Conservation (phyloP, 30 jellyfish, hydroid and myxozoan genomes). For the Aurelia sp. region DNA sequence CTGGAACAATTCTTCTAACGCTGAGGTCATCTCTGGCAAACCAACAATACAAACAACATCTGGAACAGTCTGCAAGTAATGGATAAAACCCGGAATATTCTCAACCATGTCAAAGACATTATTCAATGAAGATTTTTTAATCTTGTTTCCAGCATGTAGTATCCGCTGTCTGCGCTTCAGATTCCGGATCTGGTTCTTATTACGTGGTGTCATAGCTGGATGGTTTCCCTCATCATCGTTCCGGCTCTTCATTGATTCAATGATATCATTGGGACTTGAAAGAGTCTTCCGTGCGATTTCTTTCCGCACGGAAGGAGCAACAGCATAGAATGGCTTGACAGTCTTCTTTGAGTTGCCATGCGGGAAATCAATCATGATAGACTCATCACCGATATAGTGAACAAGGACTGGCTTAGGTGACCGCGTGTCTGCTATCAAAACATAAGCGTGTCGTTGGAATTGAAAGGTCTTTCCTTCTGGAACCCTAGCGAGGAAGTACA, state of each 20-base stretch:
- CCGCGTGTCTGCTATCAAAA: slow-evolving; percentile 86
- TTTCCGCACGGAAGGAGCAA: slow-evolving; percentile 93
- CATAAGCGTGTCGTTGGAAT: slow-evolving; percentile 90
- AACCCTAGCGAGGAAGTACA: slow-evolving; percentile 79
- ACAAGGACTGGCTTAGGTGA: slow-evolving; percentile 87
- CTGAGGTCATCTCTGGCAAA: slow-evolving; percentile 56
- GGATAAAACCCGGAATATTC: slow-evolving; percentile 79
- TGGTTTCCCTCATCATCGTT: slow-evolving; percentile 67
- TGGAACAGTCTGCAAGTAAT: slow-evolving; percentile 77
- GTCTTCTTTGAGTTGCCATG: slow-evolving; percentile 92
- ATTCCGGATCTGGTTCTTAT: slow-evolving; percentile 90
- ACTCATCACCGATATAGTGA: slow-evolving; percentile 87
- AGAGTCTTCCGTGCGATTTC: slow-evolving; percentile 72
- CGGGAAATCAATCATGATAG: slow-evolving; percentile 91
- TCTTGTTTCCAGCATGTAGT: slow-evolving; percentile 59
- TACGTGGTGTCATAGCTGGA: slow-evolving; percentile 92
- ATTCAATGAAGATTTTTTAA: slow-evolving; percentile 29
- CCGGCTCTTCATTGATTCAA: slow-evolving; percentile 64
- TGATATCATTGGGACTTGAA: slow-evolving; percentile 83
- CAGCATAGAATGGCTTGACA: slow-evolving; percentile 76
- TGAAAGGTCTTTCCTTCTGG: slow-evolving; percentile 94
- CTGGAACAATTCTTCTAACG: slow-evolving; percentile 74
- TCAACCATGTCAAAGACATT: slow-evolving; percentile 71
- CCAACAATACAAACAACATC: slow-evolving; percentile 80
- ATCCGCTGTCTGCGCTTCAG: slow-evolving; percentile 84